Base-by-base conservation (phyloP, 2,888 invertebrate species). In the Eilema caniola region DNA sequence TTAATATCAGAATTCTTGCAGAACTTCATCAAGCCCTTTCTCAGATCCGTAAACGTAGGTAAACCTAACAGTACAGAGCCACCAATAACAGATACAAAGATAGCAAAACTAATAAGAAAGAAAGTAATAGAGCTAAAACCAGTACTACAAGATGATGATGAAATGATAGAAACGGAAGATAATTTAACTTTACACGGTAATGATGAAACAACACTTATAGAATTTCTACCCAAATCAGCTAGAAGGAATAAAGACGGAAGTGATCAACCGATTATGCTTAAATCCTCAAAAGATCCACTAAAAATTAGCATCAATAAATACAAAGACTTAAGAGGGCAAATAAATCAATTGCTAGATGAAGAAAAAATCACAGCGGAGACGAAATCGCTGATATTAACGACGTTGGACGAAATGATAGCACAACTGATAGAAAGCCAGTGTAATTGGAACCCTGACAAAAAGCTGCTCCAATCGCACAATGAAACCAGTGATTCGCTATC, bases 331-430 rank as follows among this genome's bases (percentile, higher is more conserved):
- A 85, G 85, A 74, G 73, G 84, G 3, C 83, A 88, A 71, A 92
- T 94, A 20, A 82, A 83, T 67, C 73, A 64, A 12, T 80, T 83
- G 2, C 67, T 94, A 24, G 76, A 81, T 2, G 86, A 85, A 62
- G 93, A 93, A 81, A 64, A 74, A 0, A 84, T 92, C 4, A 85
- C 89, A 0, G 70, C 75, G 3, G 84, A 86, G 72, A 90, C 91
- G 0, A 89, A 86, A 69, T 73, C 74, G 12, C 70, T 90, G 2
- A 83, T 93, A 4, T 81, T 81, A 3, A 85, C 78, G 56, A 89
- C 90, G 0, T 75, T 94, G 8, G 92, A 93, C 62, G 85, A 88
- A 7, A 79, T 93, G 72, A 85, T 93, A 64, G 85, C 83, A 2
- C 81, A 84, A 28, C 67, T 93, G 66, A 76, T 90, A 28, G 80